Conservation (phyloP, 2,113 vertebrate species). For the Phalacrocorax carbo region DNA sequence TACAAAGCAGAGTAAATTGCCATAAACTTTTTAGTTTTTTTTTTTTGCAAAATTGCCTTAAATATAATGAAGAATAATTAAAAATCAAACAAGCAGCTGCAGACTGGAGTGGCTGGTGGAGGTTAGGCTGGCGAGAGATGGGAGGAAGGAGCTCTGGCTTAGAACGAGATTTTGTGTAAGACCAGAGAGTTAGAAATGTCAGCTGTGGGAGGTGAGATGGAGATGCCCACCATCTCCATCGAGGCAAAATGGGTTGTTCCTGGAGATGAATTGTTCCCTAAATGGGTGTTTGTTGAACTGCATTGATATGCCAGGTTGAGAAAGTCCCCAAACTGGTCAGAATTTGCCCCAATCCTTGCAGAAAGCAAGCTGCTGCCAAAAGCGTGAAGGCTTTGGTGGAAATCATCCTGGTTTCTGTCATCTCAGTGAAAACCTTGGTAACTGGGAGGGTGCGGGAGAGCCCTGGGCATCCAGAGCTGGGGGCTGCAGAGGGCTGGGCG, state of each 20-base stretch:
- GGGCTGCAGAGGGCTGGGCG: fast-evolving
- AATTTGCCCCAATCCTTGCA: not conserved
- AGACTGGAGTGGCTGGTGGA: constrained; percentile 9
- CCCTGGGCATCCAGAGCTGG: not conserved
- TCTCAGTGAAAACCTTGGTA: not conserved
- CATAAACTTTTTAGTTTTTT: constrained; percentile 12
- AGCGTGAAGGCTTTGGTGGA: not conserved
- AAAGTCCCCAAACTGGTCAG: not conserved
- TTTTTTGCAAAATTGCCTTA: constrained; percentile 20
- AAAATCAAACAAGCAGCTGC: constrained; percentile 62
- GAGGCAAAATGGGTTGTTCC: not conserved
- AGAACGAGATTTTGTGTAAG: not conserved
- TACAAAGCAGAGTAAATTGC: constrained; percentile 66
- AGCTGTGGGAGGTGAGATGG: not conserved
- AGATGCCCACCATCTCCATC: not conserved
- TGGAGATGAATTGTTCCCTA: not conserved
- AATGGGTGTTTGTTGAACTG: not conserved
- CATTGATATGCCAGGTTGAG: not conserved
- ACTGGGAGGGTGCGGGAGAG: not conserved
- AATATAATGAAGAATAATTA: constrained; percentile 58
- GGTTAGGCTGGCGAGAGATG: not conserved
- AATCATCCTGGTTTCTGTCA: not conserved
- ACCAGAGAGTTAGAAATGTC: not conserved
- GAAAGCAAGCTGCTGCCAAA: not conserved
- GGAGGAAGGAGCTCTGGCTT: not conserved